phyloP scores from a whole-genome alignment of 2,797 vertebrate genomes.

The Bradypodion ventrale region DNA sequence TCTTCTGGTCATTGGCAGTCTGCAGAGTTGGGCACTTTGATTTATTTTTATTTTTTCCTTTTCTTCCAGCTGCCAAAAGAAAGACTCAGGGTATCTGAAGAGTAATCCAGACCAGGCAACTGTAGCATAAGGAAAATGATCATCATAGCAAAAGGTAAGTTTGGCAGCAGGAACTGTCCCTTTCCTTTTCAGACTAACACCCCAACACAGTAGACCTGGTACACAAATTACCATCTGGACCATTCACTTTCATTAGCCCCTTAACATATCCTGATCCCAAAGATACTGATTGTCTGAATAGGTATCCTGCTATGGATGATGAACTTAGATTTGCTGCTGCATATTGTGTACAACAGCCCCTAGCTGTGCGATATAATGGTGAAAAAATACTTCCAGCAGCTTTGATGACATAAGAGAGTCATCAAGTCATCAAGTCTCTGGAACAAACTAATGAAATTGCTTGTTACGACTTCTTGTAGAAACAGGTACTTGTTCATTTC shows the following conservation, averaged over 20 bases:
- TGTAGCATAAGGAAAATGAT: neutral
- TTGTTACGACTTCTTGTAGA: constrained; percentile 29
- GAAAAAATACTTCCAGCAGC: neutral
- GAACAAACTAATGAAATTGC: constrained; percentile 10
- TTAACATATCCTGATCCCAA: neutral
- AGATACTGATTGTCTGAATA: neutral
- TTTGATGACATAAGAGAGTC: neutral
- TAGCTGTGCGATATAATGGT: neutral
- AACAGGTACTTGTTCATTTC: constrained; percentile 36
- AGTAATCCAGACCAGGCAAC: no score
- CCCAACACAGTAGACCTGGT: neutral
- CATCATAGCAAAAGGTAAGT: neutral
- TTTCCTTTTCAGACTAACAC: neutral
- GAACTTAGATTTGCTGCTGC: neutral
- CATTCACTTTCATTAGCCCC: neutral
- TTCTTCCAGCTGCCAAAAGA: no score
- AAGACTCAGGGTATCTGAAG: no score
- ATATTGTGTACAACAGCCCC: neutral
- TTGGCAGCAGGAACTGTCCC: neutral
- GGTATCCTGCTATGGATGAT: neutral
- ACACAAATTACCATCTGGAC: neutral
- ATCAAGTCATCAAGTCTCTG: neutral
- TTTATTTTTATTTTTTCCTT: no score
- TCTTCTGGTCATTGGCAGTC: no score
- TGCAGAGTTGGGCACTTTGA: no score